Base-by-base conservation (phyloP, 2,113 vertebrate species). In the Calcarius ornatus region DNA sequence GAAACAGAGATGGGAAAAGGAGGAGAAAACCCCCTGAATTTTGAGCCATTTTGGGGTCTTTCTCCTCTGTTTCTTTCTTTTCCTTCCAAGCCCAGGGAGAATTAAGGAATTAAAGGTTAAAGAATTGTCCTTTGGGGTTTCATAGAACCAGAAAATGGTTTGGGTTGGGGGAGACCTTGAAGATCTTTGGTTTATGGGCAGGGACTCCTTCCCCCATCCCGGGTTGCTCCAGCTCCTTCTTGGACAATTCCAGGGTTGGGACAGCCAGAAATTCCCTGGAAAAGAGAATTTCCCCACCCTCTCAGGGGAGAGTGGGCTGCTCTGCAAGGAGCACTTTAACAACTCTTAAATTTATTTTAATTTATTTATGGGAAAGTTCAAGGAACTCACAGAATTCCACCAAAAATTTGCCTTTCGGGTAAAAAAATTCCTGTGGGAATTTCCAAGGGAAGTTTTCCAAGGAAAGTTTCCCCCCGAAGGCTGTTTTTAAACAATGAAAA, bases 41-140 rank as follows among this genome's bases (percentile, higher is more conserved):
- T 15, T 7, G 35, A 69, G 42, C 2, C 6, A 4, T 10, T 57
- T 57, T 31, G 2, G 1, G 6, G 11, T 33, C 1, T 17, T 42
- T 61, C 21, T 5, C 18, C 5, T 4, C 6, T 25, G 27, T 47
- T 56, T 43, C 4, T 19, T 60, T 20, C 7, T n/a, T 42, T 42
- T 40, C 11, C 6, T 42, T 51, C 65, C 10, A 6, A 82, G 20
- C 31, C 6, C 45, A 3, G 31, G 20, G 66, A 61, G 12, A 60
- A 60, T 24, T 24, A 20, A 30, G 31, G 35, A 42, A 70, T 60
- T 50, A 42, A 69, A 48, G 11, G 19, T 6, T 35, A 15, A 73
- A 69, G 17, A 50, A 18, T 5, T 8, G 3, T 13, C 13, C 35
- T 69, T 72, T 15, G 10, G 16, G 30, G 22, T 37, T 73, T 42